These are phyloP conservation scores for Eidolon dupreanum DNA, from an alignment of 2,797 vertebrate species.

Conservation along the genomic window DNA sequence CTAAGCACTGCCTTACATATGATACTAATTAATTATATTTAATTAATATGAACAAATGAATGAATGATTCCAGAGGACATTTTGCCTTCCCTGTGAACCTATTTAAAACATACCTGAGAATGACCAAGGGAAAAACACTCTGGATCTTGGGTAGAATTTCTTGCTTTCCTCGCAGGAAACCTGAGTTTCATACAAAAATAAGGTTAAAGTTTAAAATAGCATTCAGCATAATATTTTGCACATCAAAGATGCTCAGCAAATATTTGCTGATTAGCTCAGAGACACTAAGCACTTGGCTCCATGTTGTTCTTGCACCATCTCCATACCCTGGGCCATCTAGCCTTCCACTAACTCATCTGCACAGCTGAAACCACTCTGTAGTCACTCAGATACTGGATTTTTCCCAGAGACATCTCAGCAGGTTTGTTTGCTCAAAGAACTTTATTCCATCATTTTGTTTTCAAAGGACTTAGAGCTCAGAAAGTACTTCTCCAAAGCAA, in stretches of 20 bases:
- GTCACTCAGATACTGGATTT: background rate
- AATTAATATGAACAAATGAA: background rate
- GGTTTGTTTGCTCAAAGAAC: background rate
- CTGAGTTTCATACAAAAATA: background rate
- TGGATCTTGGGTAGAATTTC: background rate
- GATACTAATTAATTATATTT: background rate
- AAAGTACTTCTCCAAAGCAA: background rate
- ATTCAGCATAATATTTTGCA: background rate
- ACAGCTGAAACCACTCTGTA: background rate
- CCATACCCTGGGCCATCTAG: background rate
- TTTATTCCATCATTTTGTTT: background rate
- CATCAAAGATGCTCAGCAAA: background rate
- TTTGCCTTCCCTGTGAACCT: background rate
- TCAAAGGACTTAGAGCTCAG: background rate
- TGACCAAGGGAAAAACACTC: background rate
- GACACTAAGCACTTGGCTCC: background rate
- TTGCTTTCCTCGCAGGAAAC: background rate
- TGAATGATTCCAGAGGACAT: background rate
- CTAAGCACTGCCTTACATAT: background rate
- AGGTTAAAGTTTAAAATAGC: constrained; percentile 10
- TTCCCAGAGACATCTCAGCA: background rate
- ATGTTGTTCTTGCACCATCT: background rate
- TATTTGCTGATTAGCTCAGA: constrained; percentile 4
- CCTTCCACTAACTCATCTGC: background rate
- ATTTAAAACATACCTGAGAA: background rate